Base-by-base conservation (phyloP, 2,113 vertebrate genomes). In the Oxyura jamaicensis region DNA sequence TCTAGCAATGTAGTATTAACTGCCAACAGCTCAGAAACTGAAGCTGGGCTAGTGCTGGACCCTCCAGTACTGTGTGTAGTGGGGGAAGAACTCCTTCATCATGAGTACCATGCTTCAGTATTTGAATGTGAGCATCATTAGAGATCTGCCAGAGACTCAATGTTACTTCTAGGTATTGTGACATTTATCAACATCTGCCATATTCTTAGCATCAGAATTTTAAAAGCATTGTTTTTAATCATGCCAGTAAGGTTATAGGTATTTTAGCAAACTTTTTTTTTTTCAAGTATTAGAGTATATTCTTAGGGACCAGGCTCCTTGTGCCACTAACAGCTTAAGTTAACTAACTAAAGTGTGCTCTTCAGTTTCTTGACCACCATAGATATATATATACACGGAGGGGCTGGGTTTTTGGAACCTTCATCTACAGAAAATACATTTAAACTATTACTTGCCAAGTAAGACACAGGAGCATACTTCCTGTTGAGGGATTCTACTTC, bases 381-480 rank as follows among this genome's bases (percentile, higher is more conserved):
- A 66, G 31, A 41, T 5, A 9, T 46, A 46, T 46, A 46, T 48
- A 52, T 0, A 35, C 0, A 39, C 2, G 11, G 35, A 76, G 12
- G 5, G 77, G 28, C 3, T 2, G 2, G 35, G 67, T 31, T 53
- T 78, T 50, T 69, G 8, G 80, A 42, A 62, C 3, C 26, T 69
- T 59, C 73, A 28, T 41, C 46, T 60, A 66, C 20, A 58, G 22
- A 65, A 79, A 10, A 84, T 26, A 52, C 3, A 58, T 76, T 55
- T 71, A 55, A 66, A 95, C 73, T 25, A 33, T 48, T 81, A 98
- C 98, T 98, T 97, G 98, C 99, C 99, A 99, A 98, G 85, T 99
- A 99, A 78, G 99, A 99, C 48, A 99, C 99, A 6, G 99, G 99
- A 44, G 99, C 98, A 19, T 99, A 99, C 95, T 99, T 99, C 96